Base-by-base conservation (phyloP, 2,797 vertebrate species). In the Lacerta agilis region DNA sequence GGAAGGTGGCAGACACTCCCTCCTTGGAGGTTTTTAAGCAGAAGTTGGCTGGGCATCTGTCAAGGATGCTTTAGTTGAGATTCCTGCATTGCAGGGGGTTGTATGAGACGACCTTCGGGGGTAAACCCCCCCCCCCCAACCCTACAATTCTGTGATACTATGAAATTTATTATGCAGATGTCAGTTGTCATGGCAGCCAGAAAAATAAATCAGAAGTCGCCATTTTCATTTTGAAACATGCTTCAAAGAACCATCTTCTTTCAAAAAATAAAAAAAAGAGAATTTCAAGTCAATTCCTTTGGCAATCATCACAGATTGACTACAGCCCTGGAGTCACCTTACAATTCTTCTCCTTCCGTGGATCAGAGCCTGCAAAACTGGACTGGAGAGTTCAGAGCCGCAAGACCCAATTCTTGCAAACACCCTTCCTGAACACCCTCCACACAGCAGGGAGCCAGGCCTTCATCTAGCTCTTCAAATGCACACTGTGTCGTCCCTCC, bases 391-490 rank as follows among this genome's bases (percentile, higher is more conserved):
- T 87, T 18, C 15, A 64, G 15, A 20, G 82, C 15, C 0, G 55
- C 9, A 69, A 10, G 23, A 33, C 0, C 25, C 75, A 72, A 0
- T 10, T 69, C 33, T 43, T 29, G 75, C 5, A n/a, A 72, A 49
- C 23, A 64, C 49, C 41, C 79, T 36, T 1, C 9, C n/a, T 15
- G 1, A 1, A 38, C 55, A 71, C 79, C 85, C 0, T 2, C 67
- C 43, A 58, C 71, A 25, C 75, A 10, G 5, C 85, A 86, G 88
- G 13, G 91, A 64, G 38, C 23, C 2, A 36, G n/a, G 67, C 45
- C 87, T 92, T 92, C 87, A 95, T 94, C 87, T 89, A 29, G 20
- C 82, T 85, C 79, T 93, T 93, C 89, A 94, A 93, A 86, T 45
- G 45, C 61, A 0, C 41, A 90, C 86, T 41, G 82, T 86, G 49